Evolutionary conservation across 2,113 vertebrate species (phyloP).

Genomic region (Megalops atlanticus): DNA sequence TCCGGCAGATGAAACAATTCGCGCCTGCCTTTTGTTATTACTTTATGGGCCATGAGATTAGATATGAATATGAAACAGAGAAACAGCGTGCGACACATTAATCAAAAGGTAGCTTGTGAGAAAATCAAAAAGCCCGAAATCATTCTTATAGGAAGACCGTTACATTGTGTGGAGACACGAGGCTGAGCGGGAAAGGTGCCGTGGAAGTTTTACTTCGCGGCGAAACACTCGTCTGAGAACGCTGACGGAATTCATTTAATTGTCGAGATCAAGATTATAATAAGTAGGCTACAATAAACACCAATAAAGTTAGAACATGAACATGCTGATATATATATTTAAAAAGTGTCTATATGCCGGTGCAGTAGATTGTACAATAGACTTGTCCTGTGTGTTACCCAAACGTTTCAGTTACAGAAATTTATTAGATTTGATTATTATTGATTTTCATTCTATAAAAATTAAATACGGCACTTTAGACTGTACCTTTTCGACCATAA

Average conservation of each 20-base stretch:
- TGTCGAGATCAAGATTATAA: background rate
- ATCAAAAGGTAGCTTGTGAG: slow-evolving; percentile 59
- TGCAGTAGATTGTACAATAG: too few relatives aligned
- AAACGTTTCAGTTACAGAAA: too few relatives aligned
- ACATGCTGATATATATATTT: too few relatives aligned
- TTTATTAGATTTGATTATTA: too few relatives aligned
- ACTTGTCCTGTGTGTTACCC: too few relatives aligned
- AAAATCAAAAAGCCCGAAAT: slow-evolving; percentile 49
- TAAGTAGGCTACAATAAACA: background rate
- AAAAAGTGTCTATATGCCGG: too few relatives aligned
- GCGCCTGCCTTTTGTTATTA: slow-evolving; percentile 87
- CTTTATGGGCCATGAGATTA: slow-evolving; percentile 99
- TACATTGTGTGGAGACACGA: background rate
- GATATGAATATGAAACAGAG: slow-evolving; percentile 84
- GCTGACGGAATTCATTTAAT: background rate
- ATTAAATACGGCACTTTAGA: too few relatives aligned
- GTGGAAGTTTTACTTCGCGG: background rate
- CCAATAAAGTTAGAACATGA: too few relatives aligned
- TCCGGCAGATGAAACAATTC: slow-evolving; percentile 76
- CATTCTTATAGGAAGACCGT: slow-evolving; percentile 31
- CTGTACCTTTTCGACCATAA: too few relatives aligned
- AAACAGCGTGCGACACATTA: slow-evolving; percentile 56
- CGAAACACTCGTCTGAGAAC: background rate
- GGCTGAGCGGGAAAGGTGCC: background rate
- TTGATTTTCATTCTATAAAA: too few relatives aligned